Evolutionary conservation across 1,140 invertebrate species (phyloP), one percentile per base, ranked within the genome.

Genomic region (Philopotamus ludificatus): DNA sequence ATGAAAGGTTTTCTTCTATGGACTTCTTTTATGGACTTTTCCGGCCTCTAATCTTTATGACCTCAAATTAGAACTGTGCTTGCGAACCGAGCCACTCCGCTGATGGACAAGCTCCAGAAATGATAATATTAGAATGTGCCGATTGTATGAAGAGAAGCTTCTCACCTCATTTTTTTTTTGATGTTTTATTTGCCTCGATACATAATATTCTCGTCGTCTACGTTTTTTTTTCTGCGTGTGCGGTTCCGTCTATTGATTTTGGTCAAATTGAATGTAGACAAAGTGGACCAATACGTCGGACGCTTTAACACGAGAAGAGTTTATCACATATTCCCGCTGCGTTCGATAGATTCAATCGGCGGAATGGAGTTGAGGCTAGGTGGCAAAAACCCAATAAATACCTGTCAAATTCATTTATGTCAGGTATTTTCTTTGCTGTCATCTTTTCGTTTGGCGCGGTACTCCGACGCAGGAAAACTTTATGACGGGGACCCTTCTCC

Each of bases 391-490:
- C 41, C 57, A 25, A 47, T 60, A 60, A 60, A 60, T 60, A 60
- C 57, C 57, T 60, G 57, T 60, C 57, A 60, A 60, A 60, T 60
- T 60, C 44, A 47, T 60, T 60, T 60, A 47, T 22, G 57, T 45
- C 57, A 25, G 42, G 25, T 39, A 34, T 60, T 60, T 60, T 25
- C 25, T 25, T 57, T 15, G 28, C 20, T 25, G 53, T 16, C 53
- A 25, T 57, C 57, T 15, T 60, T 42, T 60, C 57, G 57, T 60
- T 47, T 47, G 18, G 44, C 42, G 26, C 4, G 47, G 47, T 34
- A 47, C 57, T 15, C 8, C 16, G 18, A 26, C 57, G 28, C 34
- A 10, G 22, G 1, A 22, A 22, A n/a, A 34, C 7, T 60, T 44
- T 60, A 57, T 42, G 53, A 57, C 53, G 8, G 4, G 53, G 16